Base-by-base conservation (phyloP, 2,113 vertebrate species). In the Trinectes maculatus region DNA sequence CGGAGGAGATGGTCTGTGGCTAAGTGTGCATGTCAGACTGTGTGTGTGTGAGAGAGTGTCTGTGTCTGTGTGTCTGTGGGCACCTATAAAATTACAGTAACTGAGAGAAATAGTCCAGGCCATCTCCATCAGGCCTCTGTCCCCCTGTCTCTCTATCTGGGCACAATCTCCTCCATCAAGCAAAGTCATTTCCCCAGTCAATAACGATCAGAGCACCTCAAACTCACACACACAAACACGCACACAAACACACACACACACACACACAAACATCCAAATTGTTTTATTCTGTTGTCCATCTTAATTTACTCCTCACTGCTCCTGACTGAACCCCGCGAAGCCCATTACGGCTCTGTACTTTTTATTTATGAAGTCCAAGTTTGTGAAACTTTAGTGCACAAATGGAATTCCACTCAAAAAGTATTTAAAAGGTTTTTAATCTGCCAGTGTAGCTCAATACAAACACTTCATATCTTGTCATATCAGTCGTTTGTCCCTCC, bases 91-190 rank as follows among this genome's bases (percentile, higher is more conserved):
- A 84, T 86, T 73, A 86, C 79, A 84, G 80, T 63, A 36, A 91
- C 71, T 76, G 42, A 91, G 90, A 92, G 79, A 89, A 80, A 91
- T 89, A 77, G 86, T 69, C 56, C 16, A 40, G 64, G 51, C 69
- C 57, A 84, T 83, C 84, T 92, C 92, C 90, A 93, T 93, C 86
- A 86, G 88, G 66, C 46, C 70, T 63, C 55, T 51, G 40, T 68
- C 46, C 28, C 36, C 28, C 28, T 18, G 28, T 65, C 56, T 73
- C 43, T 37, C 52, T 66, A 59, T 70, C 62, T 21, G 13, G 24
- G 42, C 26, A 51, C 49, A 76, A 62, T 73, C 79, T 72, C 71
- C 58, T 70, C 47, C 57, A 77, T 82, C 76, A 74, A 70, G 57
- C 57, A 28, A 76, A 67, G 56, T 59, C 67, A 80, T 86, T 79